phyloP scores from a whole-genome alignment of 2,797 vertebrate genomes.

The Gadopsis bispinosus region DNA sequence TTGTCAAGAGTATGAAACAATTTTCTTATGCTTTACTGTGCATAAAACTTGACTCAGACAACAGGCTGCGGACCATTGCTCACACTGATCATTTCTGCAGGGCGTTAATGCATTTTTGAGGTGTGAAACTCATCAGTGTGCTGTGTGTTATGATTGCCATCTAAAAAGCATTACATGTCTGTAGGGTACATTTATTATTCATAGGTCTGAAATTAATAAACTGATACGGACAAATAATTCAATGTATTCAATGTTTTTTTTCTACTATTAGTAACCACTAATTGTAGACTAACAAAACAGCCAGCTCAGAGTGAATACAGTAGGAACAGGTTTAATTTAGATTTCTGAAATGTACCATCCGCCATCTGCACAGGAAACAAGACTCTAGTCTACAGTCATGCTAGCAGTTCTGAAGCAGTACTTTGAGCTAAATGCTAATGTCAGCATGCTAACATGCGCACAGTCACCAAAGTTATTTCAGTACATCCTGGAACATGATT shows the following conservation, averaged over 20 bases:
- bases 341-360: background rate
- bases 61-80: slow-evolving; percentile 50
- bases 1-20: slow-evolving; percentile 49
- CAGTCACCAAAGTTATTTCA: background rate
- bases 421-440: background rate
- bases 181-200: slow-evolving; percentile 18
- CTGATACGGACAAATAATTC: background rate
- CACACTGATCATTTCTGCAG: slow-evolving; percentile 29
- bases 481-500: background rate
- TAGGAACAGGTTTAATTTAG: slow-evolving; percentile 3
- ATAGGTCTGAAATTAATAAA: slow-evolving; percentile 45
- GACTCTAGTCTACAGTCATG: too few relatives aligned
- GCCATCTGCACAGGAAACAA: background rate
- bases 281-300: background rate
- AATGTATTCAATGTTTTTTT: slow-evolving; percentile 1
- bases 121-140: slow-evolving; percentile 23
- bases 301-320: background rate
- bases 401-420: background rate
- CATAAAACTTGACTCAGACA: slow-evolving; percentile 32
- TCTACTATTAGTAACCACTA: background rate
- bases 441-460: background rate
- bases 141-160: slow-evolving; percentile 24
- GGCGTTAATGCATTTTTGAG: slow-evolving; percentile 10
- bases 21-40: slow-evolving; percentile 40
- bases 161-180: slow-evolving; percentile 10